Evolutionary conservation across 2,113 vertebrate genomes (phyloP), one percentile per base, ranked within the genome.

Genomic region (Cyanoramphus novaezelandiae): DNA sequence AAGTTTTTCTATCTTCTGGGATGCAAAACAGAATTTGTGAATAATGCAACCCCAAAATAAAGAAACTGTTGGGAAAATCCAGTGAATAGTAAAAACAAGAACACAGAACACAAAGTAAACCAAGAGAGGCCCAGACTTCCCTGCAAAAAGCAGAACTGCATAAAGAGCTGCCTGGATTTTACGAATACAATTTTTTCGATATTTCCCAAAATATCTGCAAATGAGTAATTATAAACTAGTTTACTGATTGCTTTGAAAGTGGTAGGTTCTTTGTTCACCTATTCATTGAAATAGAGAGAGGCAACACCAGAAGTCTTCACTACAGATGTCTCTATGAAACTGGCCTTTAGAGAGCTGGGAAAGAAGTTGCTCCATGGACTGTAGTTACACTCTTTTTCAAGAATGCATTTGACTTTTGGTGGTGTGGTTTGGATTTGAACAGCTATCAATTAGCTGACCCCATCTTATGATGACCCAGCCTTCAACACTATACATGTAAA

Each of bases 11-110:
- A 3, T 77, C 91, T 95, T 94, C 37, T 49, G 86, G 79, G 86
- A 92, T 91, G 88, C 93, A 86, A 85, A 93, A 55, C 83, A 94
- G 93, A 94, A 88, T 90, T 43, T 90, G 82, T 93, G 92, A 97
- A 94, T 95, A 97, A 96, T 96, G 79, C 79, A 97, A 88, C 57
- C 25, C 35, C 70, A 86, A 88, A 93, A 86, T 33, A 93, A 91
- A 95, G 78, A 89, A 90, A 87, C 27, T 53, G 49, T 31, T 89
- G 57, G 13, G 57, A 59, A 59, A 59, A 59, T 35, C 57, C 59
- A 88, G 70, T 44, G 19, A 96, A 79, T 10, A 53, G n/a, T 16
- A 84, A 50, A 92, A 82, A 78, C 59, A 90, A 75, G 24, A 86
- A 33, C 2, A 1, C 0, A 59, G 84, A 83, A 90, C 69, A 78